Percentiles rank a stretch among this genome's conserved stretches.
phyloP scores from a whole-genome alignment of 2,113 vertebrate species.

The Antennarius striatus region DNA sequence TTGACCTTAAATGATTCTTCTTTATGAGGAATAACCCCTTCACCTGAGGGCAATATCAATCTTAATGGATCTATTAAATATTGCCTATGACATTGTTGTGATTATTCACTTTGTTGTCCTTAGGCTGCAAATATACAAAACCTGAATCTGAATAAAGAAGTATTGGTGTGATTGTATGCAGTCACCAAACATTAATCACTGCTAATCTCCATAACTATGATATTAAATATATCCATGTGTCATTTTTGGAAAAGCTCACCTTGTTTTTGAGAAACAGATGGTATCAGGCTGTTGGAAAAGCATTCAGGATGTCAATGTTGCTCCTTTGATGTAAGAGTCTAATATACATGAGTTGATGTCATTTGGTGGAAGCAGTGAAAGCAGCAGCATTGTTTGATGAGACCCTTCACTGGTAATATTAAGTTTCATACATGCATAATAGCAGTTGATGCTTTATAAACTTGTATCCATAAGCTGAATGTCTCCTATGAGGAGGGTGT shows the following conservation, averaged over 20 bases:
- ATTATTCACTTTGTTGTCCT: conserved; percentile 74
- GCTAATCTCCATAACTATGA: conserved; percentile 55
- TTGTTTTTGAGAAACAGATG: conserved; percentile 67
- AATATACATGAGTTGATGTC: conserved; percentile 50
- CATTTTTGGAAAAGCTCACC: conserved; percentile 61
- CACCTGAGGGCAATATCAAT: conserved; percentile 68
- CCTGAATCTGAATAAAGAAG: conserved; percentile 66
- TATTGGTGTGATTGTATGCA: conserved; percentile 66
- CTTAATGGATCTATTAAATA: conserved; percentile 77
- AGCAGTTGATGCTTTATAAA: conserved; percentile 11
- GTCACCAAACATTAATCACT: conserved; percentile 65
- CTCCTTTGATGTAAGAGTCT: conserved; percentile 40
- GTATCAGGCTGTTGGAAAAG: conserved; percentile 53
- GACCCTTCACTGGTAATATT: not conserved
- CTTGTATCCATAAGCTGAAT: conserved; percentile 9
- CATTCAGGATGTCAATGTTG: conserved; percentile 43
- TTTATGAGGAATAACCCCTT: conserved; percentile 74
- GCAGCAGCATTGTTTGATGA: not conserved
- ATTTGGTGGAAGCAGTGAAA: conserved; percentile 30
- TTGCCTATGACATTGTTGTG: conserved; percentile 70
- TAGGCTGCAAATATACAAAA: conserved; percentile 51
- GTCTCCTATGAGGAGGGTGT: not conserved
- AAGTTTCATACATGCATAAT: conserved; percentile 12
- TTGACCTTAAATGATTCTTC: conserved; percentile 53
- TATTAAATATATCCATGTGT: conserved; percentile 62